Evolutionary conservation across 2,113 vertebrate species (phyloP), one percentile per base, ranked within the genome.

Genomic region (Hippocampus zosterae): DNA sequence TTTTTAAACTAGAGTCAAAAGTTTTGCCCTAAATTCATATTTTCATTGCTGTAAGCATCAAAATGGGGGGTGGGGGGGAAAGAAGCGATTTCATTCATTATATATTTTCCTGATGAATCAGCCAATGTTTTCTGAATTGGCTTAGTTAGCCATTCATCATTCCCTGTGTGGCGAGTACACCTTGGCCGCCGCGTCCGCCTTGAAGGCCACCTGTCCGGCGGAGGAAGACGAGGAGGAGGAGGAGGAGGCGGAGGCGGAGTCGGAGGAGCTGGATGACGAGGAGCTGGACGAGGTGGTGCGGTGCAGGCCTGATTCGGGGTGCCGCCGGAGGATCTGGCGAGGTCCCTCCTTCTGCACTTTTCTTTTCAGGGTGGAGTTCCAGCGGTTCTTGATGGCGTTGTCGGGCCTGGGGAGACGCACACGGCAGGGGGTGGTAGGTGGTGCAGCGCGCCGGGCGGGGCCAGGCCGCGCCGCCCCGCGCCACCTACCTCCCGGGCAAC

Each of bases 381-480:
- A 99, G 88, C 96, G 97, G 89, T 99, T 99, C 89, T 99, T 99
- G 76, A 99, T 97, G 40, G 96, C 95, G 91, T 99, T 99, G 81
- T 98, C 96, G 5, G 96, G 98, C 92, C 97, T 99, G 89, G 76
- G 25, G 42, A 41, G 41, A 46, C 1, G 18, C 42, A 2, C 8
- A 9, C 25, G 12, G 42, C 12, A 44, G 11, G 62, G n/a, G 27
- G 18, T 1, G 62, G 33, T 8, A 19, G 21, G 37, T 37, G 8
- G 19, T 3, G 19, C 25, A 72, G 85, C 7, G 66, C 25, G 46
- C 23, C 71, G n/a, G 8, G 27, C 21, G 9, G 15, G 12, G 29
- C 52, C 8, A 29, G 9, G 16, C 37, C 33, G 29, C 5, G 2
- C 25, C 18, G 61, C 0, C 4, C 37, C 33, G 29, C 2, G 27